A percentile compares a stretch with the other conserved stretches of the same genome.
Evolutionary conservation across 35 echinoderm and acorn worm species (phyloP).

Genomic region (Chiridota heheva): DNA sequence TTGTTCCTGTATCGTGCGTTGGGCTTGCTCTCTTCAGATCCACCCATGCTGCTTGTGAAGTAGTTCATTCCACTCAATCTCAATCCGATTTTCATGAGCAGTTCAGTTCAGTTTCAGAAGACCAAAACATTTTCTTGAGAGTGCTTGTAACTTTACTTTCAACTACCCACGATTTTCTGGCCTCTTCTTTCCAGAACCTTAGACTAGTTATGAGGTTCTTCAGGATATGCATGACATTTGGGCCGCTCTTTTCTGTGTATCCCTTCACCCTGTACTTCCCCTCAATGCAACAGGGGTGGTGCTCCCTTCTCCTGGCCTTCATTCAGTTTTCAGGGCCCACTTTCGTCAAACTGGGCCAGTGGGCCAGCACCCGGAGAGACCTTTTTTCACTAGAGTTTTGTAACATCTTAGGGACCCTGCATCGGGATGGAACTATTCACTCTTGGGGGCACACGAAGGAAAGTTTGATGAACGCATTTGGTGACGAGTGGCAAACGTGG

Average conservation of each 20-base stretch:
- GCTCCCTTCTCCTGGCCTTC: slow-evolving; percentile 28
- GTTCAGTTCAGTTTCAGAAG: too few species aligned
- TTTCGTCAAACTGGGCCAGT: slow-evolving; percentile 95
- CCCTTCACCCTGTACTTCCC: slow-evolving; percentile 36
- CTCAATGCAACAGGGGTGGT: slow-evolving; percentile 45
- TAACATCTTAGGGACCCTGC: slow-evolving; percentile 67
- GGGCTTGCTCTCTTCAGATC: too few species aligned
- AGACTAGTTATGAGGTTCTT: slow-evolving; percentile 2
- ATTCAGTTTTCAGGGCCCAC: slow-evolving; percentile 85
- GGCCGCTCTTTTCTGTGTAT: slow-evolving; percentile 56
- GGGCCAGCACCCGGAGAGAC: slow-evolving; percentile 93
- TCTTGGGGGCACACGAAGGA: slow-evolving; percentile 67
- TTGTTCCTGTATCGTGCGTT: too few species aligned
- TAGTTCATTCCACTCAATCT: too few species aligned
- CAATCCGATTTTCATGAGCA: too few species aligned
- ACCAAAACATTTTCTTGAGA: too few species aligned
- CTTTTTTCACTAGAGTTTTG: slow-evolving; percentile 81
- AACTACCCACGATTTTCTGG: too few species aligned
- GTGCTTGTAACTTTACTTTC: too few species aligned
- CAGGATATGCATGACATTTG: slow-evolving; percentile 23
- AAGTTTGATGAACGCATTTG: slow-evolving; percentile 69
- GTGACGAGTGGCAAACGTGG: slow-evolving; percentile 62
- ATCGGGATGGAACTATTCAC: slow-evolving; percentile 75
- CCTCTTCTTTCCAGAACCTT: too few species aligned
- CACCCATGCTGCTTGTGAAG: too few species aligned